Conservation (phyloP, 2,797 vertebrate genomes). For the Scyliorhinus canicula region DNA sequence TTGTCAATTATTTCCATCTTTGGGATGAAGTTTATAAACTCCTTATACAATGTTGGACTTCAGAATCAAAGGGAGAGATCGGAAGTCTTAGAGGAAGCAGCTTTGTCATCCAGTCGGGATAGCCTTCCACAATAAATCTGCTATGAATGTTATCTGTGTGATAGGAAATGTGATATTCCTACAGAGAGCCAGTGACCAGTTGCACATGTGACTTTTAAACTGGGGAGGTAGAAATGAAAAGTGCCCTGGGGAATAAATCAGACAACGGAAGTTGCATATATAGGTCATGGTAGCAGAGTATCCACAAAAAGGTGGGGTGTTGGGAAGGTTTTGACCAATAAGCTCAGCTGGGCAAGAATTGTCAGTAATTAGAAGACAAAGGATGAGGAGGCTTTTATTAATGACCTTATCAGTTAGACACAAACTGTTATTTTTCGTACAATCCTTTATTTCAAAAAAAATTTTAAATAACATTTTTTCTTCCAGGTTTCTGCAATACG, state of each 20-base stretch:
- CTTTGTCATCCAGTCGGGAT: not conserved
- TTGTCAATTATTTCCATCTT: not conserved
- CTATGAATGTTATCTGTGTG: not conserved
- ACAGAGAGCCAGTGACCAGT: not conserved
- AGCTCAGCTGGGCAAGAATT: not conserved
- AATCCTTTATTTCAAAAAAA: constrained; percentile 2
- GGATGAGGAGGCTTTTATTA: not conserved
- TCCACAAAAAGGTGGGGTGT: too few species aligned
- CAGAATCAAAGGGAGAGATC: not conserved
- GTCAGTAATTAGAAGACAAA: not conserved
- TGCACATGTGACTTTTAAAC: not conserved
- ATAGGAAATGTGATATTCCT: not conserved
- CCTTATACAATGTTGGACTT: too few species aligned
- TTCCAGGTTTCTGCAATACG: not conserved
- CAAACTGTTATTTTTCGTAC: not conserved
- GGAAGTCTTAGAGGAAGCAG: not conserved
- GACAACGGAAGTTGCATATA: not conserved
- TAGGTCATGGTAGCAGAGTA: too few species aligned
- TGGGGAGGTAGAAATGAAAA: too few species aligned
- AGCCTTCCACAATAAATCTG: not conserved
- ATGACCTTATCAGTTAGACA: not conserved
- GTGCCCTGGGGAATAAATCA: not conserved
- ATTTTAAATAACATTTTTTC: not conserved
- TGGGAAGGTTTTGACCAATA: not conserved
- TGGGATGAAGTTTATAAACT: not conserved